Percentiles rank a stretch among this genome's conserved stretches.
phyloP scores from a whole-genome alignment of 1,140 invertebrate genomes.

The Pogonus chalceus region DNA sequence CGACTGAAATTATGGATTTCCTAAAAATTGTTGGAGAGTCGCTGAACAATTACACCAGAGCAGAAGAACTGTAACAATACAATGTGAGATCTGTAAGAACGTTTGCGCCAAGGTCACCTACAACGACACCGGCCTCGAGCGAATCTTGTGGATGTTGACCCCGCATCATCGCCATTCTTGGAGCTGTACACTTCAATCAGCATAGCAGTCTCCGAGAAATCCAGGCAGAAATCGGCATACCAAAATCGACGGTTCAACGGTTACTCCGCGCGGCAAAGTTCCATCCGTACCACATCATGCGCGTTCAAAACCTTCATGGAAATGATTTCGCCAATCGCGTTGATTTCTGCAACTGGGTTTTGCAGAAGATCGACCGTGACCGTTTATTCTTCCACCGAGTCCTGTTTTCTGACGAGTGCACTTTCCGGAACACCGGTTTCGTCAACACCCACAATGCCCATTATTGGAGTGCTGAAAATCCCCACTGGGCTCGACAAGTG shows the following conservation, averaged over 20 bases:
- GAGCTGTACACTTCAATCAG: background rate
- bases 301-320: background rate
- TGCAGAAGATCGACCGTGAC: background rate
- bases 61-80: background rate
- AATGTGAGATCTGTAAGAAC: background rate
- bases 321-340: background rate
- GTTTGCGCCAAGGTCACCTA: background rate
- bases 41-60: background rate
- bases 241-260: background rate
- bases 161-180: background rate
- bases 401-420: background rate
- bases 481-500: conserved; percentile 17
- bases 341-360: background rate
- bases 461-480: conserved; percentile 19
- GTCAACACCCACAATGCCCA: conserved; percentile 13
- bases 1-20: background rate
- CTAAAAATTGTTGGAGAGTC: background rate
- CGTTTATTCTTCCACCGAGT: background rate
- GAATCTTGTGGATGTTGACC: background rate
- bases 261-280: background rate
- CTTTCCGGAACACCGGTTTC: background rate
- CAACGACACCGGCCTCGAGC: background rate
- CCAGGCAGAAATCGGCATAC: background rate
- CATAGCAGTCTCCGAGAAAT: background rate
- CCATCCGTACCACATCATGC: conserved; percentile 4